phyloP scores from a whole-genome alignment of 2,113 vertebrate species.

The Brachypodius melanocephalos region DNA sequence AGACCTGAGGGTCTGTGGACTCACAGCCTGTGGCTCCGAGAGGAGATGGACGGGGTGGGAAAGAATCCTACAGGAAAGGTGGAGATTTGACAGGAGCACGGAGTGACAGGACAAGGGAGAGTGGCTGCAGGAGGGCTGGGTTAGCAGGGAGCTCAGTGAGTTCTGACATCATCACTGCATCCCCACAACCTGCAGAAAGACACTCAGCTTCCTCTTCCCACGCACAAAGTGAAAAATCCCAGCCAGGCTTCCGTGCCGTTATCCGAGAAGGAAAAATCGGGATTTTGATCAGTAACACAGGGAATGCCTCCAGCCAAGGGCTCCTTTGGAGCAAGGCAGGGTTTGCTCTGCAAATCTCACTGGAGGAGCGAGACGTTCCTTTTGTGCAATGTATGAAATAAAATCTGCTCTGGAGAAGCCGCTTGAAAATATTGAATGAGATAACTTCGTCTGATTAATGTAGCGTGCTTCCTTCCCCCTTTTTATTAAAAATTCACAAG shows the following conservation, averaged over 20 bases:
- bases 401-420: neutral
- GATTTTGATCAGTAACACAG: neutral
- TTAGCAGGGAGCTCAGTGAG: fast-evolving
- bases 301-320: neutral
- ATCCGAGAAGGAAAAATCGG: neutral
- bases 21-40: neutral
- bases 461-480: neutral
- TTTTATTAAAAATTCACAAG: slow-evolving; percentile 72
- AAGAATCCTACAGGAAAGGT: fast-evolving
- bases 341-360: neutral
- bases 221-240: neutral
- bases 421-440: slow-evolving; percentile 14
- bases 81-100: fast-evolving
- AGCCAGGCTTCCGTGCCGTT: neutral
- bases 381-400: neutral
- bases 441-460: slow-evolving; percentile 44
- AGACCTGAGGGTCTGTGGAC: neutral
- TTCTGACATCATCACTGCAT: fast-evolving
- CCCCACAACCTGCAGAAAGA: neutral
- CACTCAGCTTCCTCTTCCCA: neutral
- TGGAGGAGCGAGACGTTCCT: neutral
- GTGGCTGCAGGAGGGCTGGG: neutral
- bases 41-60: neutral
- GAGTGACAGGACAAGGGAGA: neutral
- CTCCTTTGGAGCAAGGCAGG: neutral